Evolutionary conservation across 2,888 invertebrate species (phyloP).

Genomic region (Dimorphilus gyrociliatus): DNA sequence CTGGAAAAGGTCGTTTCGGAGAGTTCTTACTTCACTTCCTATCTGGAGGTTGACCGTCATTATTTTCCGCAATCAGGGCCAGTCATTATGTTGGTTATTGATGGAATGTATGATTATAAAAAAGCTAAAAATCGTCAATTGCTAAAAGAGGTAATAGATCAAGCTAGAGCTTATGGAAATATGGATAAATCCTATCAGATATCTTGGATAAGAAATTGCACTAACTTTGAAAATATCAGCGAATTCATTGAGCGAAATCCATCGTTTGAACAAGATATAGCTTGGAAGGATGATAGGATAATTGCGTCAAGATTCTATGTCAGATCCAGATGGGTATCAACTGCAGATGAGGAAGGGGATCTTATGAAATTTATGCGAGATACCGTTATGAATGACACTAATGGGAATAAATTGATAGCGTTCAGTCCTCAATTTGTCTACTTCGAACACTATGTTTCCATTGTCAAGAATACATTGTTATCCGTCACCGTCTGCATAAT

Average conservation of each 20-base stretch:
- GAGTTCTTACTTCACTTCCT: constrained; percentile 9
- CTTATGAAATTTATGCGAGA: constrained; percentile 9
- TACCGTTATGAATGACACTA: constrained; percentile 8
- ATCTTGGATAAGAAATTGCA: too few species aligned
- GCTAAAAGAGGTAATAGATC: too few species aligned
- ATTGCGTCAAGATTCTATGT: constrained; percentile 67
- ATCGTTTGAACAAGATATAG: constrained; percentile 47
- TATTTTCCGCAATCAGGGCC: constrained; percentile 9
- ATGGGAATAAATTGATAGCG: too few species aligned
- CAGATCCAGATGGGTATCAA: constrained; percentile 72
- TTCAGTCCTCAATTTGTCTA: constrained; percentile 13
- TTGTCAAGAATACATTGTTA: constrained; percentile 13
- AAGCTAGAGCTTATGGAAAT: too few species aligned
- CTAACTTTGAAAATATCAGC: too few species aligned
- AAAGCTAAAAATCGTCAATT: constrained; percentile 1
- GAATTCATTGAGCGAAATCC: constrained; percentile 8
- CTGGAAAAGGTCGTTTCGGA: constrained; percentile 10
- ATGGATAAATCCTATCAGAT: too few species aligned
- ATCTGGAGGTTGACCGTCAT: constrained; percentile 7
- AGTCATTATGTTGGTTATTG: constrained; percentile 5
- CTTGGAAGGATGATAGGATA: constrained; percentile 60
- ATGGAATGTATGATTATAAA: background rate
- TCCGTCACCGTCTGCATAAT: constrained; percentile 14
- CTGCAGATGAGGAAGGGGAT: constrained; percentile 42
- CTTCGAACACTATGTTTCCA: constrained; percentile 13